Evolutionary conservation across 1,140 invertebrate species (phyloP), one percentile per base, ranked within the genome.

Genomic region (Leptinotarsa undecemlineata): DNA sequence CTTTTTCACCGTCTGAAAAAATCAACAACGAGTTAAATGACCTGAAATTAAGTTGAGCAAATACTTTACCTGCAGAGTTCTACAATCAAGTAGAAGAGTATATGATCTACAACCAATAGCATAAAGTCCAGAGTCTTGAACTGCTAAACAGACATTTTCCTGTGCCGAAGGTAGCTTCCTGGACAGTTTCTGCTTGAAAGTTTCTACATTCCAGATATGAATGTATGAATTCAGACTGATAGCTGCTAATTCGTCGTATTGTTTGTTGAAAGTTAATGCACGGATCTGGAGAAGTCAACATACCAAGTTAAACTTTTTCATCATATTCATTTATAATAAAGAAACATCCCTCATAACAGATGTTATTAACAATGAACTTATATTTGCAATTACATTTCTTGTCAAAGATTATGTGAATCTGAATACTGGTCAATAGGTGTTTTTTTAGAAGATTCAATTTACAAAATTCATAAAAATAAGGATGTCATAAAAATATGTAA

Each of bases 21-120:
- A 42, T 42, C 8, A 42, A 42, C 33, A 11, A 42, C 2, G 2
- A 2, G 8, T 42, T 3, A 42, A 42, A 11, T 42, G 0, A 42
- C 3, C 33, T 42, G 33, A 8, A 11, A 42, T 42, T 42, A 0
- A 42, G 33, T 42, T 11, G 8, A 23, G 17, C 63, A 21, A 57
- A 19, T 57, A 19, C 51, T 8, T 71, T 72, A 91, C 88, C 83
- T 96, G 95, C 60, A 96, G 87, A 47, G 94, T 96, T 78, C 95
- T 88, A 33, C 94, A 92, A 85, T 98, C 96, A 60, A 98, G 86
- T 11, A 98, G 85, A 60, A 96, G 89, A 3, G 96, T 96, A 84
- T 97, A 96, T 51, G 96, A 97, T 75, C 95, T 92, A 81, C 96
- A 97, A 21, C 97, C 97, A 63, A 98, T 92, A 3, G 96, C 96